Base-by-base conservation (phyloP, 53 echinoderm and acorn worm genomes). In the Stichopus horrens region DNA sequence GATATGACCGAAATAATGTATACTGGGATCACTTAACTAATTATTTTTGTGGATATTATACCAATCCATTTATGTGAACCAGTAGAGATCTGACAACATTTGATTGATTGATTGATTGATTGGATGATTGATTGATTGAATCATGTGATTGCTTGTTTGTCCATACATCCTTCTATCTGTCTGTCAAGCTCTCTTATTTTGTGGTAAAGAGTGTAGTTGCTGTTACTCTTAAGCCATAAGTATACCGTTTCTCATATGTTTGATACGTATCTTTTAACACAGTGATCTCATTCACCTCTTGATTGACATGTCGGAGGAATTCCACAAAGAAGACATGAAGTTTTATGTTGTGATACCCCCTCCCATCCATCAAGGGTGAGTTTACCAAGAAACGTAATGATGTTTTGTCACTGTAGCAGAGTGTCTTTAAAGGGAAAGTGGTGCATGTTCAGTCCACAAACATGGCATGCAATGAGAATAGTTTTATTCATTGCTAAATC, bases 341-440 rank as follows among this genome's bases (percentile, higher is more conserved):
- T 93, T 91, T 90, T 88, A 96, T 22, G 83, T 98, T 1, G 98
- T 98, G 4, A 91, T 98, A 75, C 94, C 98, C 11, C 98, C 98
- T 7, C 96, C 98, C 4, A 21, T 94, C 14, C 89, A 91, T 58
- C 90, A 79, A 22, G 90, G 90, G 95, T 96, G 80, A 83, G 90
- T 92, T 0, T 68, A 5, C 85, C 37, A 37, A 37, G 37, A 37
- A 37, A 37, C 37, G 2, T 1, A 37, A 37, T 37, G 2, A 37
- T 67, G 68, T n/a, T 67, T 67, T 67, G n/a, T 14, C 68, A 67
- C 3, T 0, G 68, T 0, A 14, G 11, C 37, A 37, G 37, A 37
- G 37, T 1, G 37, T 37, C 37, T 37, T 37, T 37, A 37, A 37
- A 37, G 37, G 37, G 37, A 37, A 37, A 37, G 37, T 37, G 37